Evolutionary conservation across 2,797 vertebrate species (phyloP), one percentile per base, ranked within the genome.

Genomic region (Oreonectes daqikongensis): DNA sequence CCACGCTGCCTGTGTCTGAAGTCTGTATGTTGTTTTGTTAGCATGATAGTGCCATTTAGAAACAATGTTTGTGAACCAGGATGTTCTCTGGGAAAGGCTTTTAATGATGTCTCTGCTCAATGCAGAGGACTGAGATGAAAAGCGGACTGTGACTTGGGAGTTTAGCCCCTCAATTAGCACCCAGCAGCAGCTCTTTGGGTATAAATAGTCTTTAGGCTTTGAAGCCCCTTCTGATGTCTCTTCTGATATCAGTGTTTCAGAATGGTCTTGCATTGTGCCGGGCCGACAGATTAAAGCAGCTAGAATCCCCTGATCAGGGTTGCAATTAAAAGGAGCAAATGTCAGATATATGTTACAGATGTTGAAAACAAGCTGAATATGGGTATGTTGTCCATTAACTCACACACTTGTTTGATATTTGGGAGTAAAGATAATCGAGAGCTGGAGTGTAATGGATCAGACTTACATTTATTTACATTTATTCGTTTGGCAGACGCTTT

Each of bases 131-230:
- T 14, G 44, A 83, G 73, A 83, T 81, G 69, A 77, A 84, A 83
- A 81, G 79, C 69, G 55, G 50, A 24, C n/a, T 65, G 57, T 65
- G 55, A 64, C 61, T 81, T 10, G 44, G 3, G 63, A 70, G 66
- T 77, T 72, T 79, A 61, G 60, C 75, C 57, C 75, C 69, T 81
- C 72, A 83, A 81, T 79, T 83, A 85, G 72, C 74, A 72, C 55
- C 76, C 78, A 80, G 74, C 48, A 55, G 66, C 46, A 77, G 79
- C 77, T 82, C 65, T 75, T 38, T 18, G 53, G 73, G 42, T 79
- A 77, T 83, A 79, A 84, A 82, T 81, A 79, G 52, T 26, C 60
- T 71, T 60, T 55, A 46, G 67, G 77, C 79, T 83, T 85, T 85
- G 72, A 84, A 80, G 77, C 59, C 42, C 28, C 64, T 64, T 67